Evolutionary conservation across 1,140 invertebrate genomes (phyloP), one percentile per base, ranked within the genome.

Genomic region (Cyphomyrmex costatus): DNA sequence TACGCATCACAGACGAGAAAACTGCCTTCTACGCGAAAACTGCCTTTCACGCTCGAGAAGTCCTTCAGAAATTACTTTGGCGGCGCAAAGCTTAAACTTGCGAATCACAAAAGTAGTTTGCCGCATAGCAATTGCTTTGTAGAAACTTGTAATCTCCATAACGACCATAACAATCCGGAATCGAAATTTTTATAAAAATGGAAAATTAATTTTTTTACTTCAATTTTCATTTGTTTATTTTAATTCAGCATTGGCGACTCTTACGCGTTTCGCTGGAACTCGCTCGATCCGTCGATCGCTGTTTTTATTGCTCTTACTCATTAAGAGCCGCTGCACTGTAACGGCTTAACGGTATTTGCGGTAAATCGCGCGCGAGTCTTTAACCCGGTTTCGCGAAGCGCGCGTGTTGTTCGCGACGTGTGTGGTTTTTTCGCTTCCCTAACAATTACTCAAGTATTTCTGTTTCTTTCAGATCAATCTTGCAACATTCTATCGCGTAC

Each of bases 281-380:
- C 7, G 53, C 27, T 46, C n/a, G 14, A 24, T 60, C 42, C n/a
- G 14, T 60, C 30, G 68, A 83, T 83, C 36, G 68, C n/a, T 4
- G 24, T 82, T 83, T 56, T 83, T 83, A 74, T 82, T 82, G 56
- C 36, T 82, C 66, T 82, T 82, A 71, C 36, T 82, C 56, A 83
- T 83, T 83, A 83, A 83, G 56, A 83, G 53, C 79, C 36, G 56
- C 42, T 61, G 68, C 79, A 61, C 68, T 73, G 79, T 63, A 73
- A 56, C 80, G 36, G 77, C 53, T 73, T 86, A 86, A 88, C 87
- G 85, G 87, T 56, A 73, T 86, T 60, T 70, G 66, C 68, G 84
- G 84, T 82, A 86, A 86, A 88, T 88, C 85, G 87, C 87, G 76
- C 87, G 74, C 76, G 60, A 58, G 68, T 79, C 66, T 63, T 88